phyloP scores from a whole-genome alignment of 1,140 invertebrate genomes.

The Aphis gossypii region DNA sequence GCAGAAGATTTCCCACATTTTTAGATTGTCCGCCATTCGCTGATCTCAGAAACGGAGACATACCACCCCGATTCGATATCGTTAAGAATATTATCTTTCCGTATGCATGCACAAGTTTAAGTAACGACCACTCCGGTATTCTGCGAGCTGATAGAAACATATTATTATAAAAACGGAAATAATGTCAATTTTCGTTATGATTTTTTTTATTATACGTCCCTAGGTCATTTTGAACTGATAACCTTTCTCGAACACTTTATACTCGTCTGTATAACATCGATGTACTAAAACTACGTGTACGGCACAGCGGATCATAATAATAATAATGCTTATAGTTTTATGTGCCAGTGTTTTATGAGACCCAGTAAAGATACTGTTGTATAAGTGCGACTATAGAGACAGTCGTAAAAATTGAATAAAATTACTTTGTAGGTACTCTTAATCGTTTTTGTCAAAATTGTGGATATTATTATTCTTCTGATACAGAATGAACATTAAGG shows the following conservation, averaged over 20 bases:
- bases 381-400: neutral
- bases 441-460: neutral
- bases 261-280: neutral
- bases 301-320: neutral
- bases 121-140: too few relatives aligned
- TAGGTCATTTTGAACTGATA: neutral
- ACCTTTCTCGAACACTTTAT: constrained; percentile 28
- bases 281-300: constrained; percentile 10
- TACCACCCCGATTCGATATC: neutral
- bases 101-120: neutral
- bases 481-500: neutral
- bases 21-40: too few relatives aligned
- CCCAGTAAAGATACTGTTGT: neutral
- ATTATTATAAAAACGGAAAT: neutral
- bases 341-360: constrained; percentile 21
- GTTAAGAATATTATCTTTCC: neutral
- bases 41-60: too few relatives aligned
- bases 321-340: neutral
- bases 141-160: neutral
- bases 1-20: too few relatives aligned
- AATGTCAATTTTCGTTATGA: neutral
- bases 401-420: constrained; percentile 1
- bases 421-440: neutral
- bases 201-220: neutral
- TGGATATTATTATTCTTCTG: neutral